Evolutionary conservation across 2,797 vertebrate species (phyloP), one percentile per base, ranked within the genome.

Genomic region (Acrossocheilus wenchowensis): DNA sequence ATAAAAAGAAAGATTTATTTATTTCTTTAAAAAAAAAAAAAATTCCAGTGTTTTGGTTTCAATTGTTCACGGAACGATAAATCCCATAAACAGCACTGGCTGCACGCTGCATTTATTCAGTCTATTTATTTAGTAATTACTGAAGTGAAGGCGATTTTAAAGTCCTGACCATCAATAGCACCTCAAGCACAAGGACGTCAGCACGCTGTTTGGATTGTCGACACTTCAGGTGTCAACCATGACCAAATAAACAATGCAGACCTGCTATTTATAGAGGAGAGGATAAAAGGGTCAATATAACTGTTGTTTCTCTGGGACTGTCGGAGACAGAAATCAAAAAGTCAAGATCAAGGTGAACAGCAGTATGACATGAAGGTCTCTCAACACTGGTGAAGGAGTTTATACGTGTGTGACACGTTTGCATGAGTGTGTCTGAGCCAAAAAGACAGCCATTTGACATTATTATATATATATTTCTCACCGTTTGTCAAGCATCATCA

Each of bases 191-290:
- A 60, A 79, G 43, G 81, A 78, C 60, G 66, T 43, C 36, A 34
- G 78, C 9, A 79, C 69, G 73, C 73, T 80, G 81, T 78, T 71
- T 80, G 34, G 75, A 78, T 41, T 34, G 80, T 60, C 81, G 1
- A 7, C 83, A 48, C 68, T 6, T 43, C 17, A 41, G 48, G 64
- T 78, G 64, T 81, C 80, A 54, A 52, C 54, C 19, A 48, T 54
- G n/a, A 71, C 87, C 68, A 78, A 73, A 83, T 81, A 84, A 84
- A 87, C 86, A 79, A 34, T 30, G 30, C 30, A 36, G 50, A 21
- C 0, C 75, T 57, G 50, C 50, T 57, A 78, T 78, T 78, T 52
- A 57, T 39, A 78, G 34, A 57, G 36, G 4, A 39, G 52, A 78
- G 36, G 52, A 34, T 21, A 57, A 52, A 14, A 77, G 26, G 48